phyloP scores from a whole-genome alignment of 2,113 vertebrate genomes.

The Tricholaema leucomelas region DNA sequence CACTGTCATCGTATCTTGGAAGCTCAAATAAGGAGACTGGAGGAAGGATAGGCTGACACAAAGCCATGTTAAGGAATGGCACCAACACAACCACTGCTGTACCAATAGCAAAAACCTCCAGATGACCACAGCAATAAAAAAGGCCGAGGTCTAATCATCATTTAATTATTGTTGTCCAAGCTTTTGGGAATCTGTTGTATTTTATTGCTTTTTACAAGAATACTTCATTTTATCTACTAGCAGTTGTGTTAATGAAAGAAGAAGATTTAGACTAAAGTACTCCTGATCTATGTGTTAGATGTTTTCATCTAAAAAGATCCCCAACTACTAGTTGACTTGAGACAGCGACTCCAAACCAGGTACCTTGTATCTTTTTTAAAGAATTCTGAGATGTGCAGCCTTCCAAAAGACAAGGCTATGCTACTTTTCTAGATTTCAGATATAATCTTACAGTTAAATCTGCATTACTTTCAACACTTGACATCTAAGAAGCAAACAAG shows the following conservation, averaged over 20 bases:
- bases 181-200: neutral
- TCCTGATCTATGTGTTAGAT: neutral
- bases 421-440: neutral
- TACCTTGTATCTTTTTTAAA: neutral
- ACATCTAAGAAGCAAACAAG: neutral
- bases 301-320: neutral
- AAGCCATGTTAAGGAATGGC: neutral
- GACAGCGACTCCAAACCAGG: neutral
- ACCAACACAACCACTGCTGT: no score
- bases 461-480: neutral
- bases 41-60: neutral
- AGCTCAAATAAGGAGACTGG: neutral
- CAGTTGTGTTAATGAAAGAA: neutral
- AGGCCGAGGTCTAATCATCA: neutral
- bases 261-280: neutral
- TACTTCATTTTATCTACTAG: neutral
- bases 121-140: neutral
- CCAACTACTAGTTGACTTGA: neutral
- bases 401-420: neutral
- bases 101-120: neutral
- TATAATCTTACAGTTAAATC: neutral
- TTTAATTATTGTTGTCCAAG: neutral
- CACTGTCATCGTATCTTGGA: neutral
- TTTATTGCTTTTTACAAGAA: neutral
- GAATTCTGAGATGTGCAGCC: neutral